phyloP scores from a whole-genome alignment of 1,140 invertebrate genomes.

The Caenorhabditis tropicalis region DNA sequence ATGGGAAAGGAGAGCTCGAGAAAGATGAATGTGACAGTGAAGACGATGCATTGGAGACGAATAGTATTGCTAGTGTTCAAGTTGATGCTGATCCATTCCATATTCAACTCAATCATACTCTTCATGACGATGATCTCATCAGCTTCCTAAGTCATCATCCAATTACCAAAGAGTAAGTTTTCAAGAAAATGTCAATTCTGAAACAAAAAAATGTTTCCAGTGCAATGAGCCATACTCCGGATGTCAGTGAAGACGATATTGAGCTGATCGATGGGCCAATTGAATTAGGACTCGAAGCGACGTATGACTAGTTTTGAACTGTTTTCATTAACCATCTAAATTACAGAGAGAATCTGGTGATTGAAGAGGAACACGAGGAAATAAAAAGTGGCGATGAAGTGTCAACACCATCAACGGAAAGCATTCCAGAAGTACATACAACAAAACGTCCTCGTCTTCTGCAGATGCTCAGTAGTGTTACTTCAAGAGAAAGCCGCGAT shows the following conservation, averaged over 20 bases:
- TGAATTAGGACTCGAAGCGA: not conserved
- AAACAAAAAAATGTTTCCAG: not conserved
- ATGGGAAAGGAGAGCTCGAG: slow-evolving; percentile 6
- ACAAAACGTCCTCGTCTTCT: slow-evolving; percentile 17
- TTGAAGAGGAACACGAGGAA: not conserved
- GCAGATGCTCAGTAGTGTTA: slow-evolving; percentile 17
- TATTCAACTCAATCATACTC: slow-evolving; percentile 62
- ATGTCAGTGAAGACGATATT: not conserved
- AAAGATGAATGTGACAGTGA: slow-evolving; percentile 40
- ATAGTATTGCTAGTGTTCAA: slow-evolving; percentile 52
- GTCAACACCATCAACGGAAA: not conserved
- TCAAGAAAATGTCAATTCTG: not conserved
- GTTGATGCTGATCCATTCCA: slow-evolving; percentile 63
- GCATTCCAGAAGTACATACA: not conserved
- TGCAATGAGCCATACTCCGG: slow-evolving; percentile 9
- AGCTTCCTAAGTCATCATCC: slow-evolving; percentile 68
- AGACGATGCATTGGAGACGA: slow-evolving; percentile 53
- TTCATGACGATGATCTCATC: slow-evolving; percentile 65
- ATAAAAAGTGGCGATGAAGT: not conserved
- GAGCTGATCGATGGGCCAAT: not conserved
- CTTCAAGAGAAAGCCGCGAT: slow-evolving; percentile 25
- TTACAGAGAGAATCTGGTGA: not conserved
- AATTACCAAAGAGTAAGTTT: slow-evolving; percentile 61
- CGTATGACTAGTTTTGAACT: not conserved
- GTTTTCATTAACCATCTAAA: not conserved